phyloP scores from a whole-genome alignment of 1,140 invertebrate genomes.

The Drosophila teissieri region DNA sequence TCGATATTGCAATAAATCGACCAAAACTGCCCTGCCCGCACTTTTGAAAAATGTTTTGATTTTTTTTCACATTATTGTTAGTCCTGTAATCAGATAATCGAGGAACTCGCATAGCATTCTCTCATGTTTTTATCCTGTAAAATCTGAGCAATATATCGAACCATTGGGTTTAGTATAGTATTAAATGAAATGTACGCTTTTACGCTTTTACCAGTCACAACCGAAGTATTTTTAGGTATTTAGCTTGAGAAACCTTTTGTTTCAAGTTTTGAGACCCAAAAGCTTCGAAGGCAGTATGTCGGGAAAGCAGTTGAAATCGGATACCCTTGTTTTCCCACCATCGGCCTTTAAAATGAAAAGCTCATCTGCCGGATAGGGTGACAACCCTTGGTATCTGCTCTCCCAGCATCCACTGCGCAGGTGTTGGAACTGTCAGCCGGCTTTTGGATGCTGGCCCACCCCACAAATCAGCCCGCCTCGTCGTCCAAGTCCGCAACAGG shows the following conservation, averaged over 20 bases:
- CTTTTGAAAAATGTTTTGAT: no score
- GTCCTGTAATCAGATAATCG: no score
- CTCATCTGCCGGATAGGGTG: constrained; percentile 1
- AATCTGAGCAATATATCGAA: no score
- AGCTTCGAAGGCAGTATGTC: constrained; percentile 18
- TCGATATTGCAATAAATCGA: no score
- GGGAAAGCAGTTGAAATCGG: neutral
- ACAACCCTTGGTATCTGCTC: constrained; percentile 4
- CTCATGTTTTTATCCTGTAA: no score
- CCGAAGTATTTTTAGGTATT: no score
- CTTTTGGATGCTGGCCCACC: constrained; percentile 61
- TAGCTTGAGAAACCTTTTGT: neutral
- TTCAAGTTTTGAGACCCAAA: neutral
- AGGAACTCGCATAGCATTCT: no score
- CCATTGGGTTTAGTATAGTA: no score
- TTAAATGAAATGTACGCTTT: no score
- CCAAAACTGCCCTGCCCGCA: no score
- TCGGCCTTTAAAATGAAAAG: constrained; percentile 18
- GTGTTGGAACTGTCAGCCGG: constrained; percentile 68
- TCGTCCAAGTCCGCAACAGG: constrained; percentile 55
- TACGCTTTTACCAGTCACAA: no score
- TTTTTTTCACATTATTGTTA: no score
- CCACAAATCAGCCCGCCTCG: constrained; percentile 4
- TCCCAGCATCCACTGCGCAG: constrained; percentile 64
- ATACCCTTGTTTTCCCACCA: constrained; percentile 32